Evolutionary conservation across 2,797 vertebrate species (phyloP).

Genomic region (Rhynchotus rufescens): DNA sequence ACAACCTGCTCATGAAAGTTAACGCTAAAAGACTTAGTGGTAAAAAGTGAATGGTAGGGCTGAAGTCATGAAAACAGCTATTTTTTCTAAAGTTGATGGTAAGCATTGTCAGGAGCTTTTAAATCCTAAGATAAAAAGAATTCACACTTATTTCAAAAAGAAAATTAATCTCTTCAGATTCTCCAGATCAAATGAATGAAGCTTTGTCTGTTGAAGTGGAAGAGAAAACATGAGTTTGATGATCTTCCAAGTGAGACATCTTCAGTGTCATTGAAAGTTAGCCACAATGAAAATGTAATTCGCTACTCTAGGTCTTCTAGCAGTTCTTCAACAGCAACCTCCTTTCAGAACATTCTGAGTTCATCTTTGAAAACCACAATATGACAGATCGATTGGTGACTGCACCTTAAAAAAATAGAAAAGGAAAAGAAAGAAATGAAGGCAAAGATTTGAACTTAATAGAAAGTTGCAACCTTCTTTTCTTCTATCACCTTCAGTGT

Average conservation of each 20-base stretch:
- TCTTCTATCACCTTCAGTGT: conserved; percentile 46
- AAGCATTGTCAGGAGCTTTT: conserved; percentile 50
- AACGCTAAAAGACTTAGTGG: background rate
- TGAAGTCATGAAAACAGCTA: conserved; percentile 31
- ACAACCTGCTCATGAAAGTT: background rate
- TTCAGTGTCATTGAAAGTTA: conserved; percentile 58
- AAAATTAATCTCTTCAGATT: conserved; percentile 63
- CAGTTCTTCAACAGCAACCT: conserved; percentile 33
- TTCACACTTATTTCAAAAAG: conserved; percentile 66
- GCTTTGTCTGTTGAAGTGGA: conserved; percentile 50
- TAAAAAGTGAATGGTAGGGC: background rate
- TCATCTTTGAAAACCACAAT: conserved; percentile 51
- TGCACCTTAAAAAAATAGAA: background rate
- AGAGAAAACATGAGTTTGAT: conserved; percentile 51
- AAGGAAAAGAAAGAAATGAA: background rate
- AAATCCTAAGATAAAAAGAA: conserved; percentile 63
- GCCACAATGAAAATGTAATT: conserved; percentile 68
- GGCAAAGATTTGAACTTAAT: conserved; percentile 45
- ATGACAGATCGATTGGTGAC: conserved; percentile 50
- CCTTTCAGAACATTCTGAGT: conserved; percentile 49
- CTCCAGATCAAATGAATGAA: conserved; percentile 56
- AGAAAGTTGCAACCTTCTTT: conserved; percentile 54
- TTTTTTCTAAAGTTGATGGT: conserved; percentile 53
- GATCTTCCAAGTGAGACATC: conserved; percentile 53
- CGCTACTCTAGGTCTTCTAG: conserved; percentile 33